Percentiles rank a stretch among this genome's conserved stretches.
Evolutionary conservation across 2,113 vertebrate genomes (phyloP).

Genomic region (Mastomys coucha): DNA sequence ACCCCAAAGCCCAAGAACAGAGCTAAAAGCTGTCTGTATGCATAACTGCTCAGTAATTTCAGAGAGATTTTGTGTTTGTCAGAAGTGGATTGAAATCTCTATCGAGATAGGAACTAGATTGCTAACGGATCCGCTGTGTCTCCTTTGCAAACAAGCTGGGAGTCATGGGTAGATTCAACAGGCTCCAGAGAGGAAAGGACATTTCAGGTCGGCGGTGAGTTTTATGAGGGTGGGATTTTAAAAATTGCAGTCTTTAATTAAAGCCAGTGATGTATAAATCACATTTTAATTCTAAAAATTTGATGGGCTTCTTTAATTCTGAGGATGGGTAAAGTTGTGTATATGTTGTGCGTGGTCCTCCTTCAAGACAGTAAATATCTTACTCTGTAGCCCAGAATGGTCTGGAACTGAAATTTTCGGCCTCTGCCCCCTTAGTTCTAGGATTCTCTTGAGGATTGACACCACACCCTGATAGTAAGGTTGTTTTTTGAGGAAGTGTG

Average conservation of each 20-base stretch:
- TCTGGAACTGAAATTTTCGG: neutral
- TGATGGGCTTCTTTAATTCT: neutral
- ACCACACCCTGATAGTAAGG: neutral
- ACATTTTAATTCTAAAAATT: neutral
- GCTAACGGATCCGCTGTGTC: neutral
- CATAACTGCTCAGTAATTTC: neutral
- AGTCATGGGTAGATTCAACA: neutral
- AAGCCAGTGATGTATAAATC: neutral
- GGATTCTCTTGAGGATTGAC: neutral
- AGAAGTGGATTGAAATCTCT: neutral
- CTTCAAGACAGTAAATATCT: neutral
- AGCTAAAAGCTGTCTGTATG: neutral
- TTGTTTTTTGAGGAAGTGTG: constrained; percentile 67
- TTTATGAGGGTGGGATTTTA: neutral
- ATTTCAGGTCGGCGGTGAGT: neutral
- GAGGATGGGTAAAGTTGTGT: neutral
- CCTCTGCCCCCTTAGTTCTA: neutral
- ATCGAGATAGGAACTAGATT: neutral
- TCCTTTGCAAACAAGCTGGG: neutral
- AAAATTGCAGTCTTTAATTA: neutral
- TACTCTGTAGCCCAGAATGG: neutral
- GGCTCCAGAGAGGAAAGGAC: neutral
- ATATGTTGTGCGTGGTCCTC: neutral
- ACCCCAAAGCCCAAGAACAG: neutral
- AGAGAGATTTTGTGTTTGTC: neutral